Base-by-base conservation (phyloP, 2,888 invertebrate genomes). In the Steinernema scapterisci region DNA sequence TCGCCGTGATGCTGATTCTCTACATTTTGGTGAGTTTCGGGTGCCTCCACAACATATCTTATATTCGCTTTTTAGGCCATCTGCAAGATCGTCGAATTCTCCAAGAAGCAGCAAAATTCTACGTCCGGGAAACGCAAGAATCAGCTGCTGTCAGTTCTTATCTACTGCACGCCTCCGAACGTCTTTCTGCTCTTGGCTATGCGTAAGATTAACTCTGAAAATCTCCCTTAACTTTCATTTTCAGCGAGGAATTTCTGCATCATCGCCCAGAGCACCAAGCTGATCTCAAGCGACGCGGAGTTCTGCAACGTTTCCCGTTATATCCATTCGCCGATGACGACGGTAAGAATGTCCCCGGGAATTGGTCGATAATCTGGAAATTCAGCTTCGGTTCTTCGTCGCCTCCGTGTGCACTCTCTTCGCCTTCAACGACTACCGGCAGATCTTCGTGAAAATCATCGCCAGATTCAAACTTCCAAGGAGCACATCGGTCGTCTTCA, bases 1-100 rank as follows among this genome's bases (percentile, higher is more conserved):
- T 63, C n/a, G 31, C 5, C 1, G 3, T 63, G 16, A 63, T 63
- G 63, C 16, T 63, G 16, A 31, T 63, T 25, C 31, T 63, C 3
- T 63, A 63, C 31, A 27, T 9, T 31, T 31, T 63, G 63, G 63
- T 63, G 27, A 25, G 21, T 19, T 3, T 19, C 48, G 13, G 13
- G 27, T 1, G 23, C 31, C 31, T 16, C 27, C 7, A 2, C 31
- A 6, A 5, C 21, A n/a, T n/a, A n/a, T n/a, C n/a, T n/a, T n/a
- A n/a, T n/a, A n/a, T n/a, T n/a, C n/a, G n/a, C n/a, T n/a, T 63
- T 63, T 63, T 27, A 63, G 63, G 27, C 63, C 11, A 63, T 63
- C 31, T 31, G n/a, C 11, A 38, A 63, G 31, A 63, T 63, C 31
- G 27, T 63, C 38, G 31, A 31, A 31, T 31, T 13, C 63, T 63